Evolutionary conservation across 2,797 vertebrate species (phyloP).

Genomic region (Sternarchorhynchus goeldii): DNA sequence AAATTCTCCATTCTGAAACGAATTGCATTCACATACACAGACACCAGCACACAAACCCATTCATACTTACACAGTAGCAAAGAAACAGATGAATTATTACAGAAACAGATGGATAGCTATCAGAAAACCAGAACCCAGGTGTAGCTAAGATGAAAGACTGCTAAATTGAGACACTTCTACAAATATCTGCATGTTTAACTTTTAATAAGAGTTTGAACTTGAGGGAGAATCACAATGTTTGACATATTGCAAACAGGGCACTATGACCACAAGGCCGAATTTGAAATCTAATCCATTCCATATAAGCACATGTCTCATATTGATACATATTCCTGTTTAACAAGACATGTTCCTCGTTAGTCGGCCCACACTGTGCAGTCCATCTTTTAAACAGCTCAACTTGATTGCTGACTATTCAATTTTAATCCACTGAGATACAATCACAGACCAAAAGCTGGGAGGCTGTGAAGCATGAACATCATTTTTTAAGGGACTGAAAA

Average conservation of each 20-base stretch:
- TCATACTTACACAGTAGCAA: not conserved
- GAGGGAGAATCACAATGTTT: not conserved
- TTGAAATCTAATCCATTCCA: constrained; percentile 34
- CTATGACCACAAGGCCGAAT: constrained; percentile 34
- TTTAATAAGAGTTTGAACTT: not conserved
- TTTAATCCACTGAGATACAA: constrained; percentile 65
- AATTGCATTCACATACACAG: not conserved
- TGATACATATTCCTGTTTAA: constrained; percentile 46
- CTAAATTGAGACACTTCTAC: not conserved
- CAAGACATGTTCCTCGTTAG: constrained; percentile 57
- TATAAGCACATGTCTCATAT: constrained; percentile 21
- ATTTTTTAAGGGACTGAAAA: too few relatives aligned
- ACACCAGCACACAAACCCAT: not conserved
- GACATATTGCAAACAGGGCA: constrained; percentile 2
- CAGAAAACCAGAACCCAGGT: not conserved
- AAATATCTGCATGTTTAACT: not conserved
- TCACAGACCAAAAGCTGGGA: constrained; percentile 52
- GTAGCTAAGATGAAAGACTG: not conserved
- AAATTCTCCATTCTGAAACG: not conserved
- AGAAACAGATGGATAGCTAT: not conserved
- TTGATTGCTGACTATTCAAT: constrained; percentile 65
- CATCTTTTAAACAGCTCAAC: constrained; percentile 63
- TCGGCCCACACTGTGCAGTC: constrained; percentile 57
- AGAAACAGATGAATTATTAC: not conserved
- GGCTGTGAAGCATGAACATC: too few relatives aligned